Conservation (phyloP, 2,888 invertebrate genomes). For the Seira ritae region DNA sequence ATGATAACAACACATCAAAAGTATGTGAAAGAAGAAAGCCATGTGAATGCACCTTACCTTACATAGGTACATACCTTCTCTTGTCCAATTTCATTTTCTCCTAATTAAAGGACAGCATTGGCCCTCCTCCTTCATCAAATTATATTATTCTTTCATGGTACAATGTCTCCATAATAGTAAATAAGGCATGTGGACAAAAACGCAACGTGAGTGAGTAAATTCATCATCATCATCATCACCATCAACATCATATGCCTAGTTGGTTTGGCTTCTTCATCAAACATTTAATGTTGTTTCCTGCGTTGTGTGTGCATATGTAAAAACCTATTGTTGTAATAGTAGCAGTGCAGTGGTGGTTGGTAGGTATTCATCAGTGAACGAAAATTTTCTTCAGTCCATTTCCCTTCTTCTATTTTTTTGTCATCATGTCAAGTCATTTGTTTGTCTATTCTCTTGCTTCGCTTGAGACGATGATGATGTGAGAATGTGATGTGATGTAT, state of each 20-base stretch:
- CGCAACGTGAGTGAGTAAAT: slow-evolving; percentile 16
- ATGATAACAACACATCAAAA: neutral
- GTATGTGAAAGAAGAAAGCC: slow-evolving; percentile 23
- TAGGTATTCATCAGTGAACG: neutral
- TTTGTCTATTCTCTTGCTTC: slow-evolving; percentile 46
- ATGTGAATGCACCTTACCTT: slow-evolving; percentile 46
- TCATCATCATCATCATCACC: slow-evolving; percentile 55
- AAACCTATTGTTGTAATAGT: too few species aligned
- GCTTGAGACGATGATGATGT: slow-evolving; percentile 22
- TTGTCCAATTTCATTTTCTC: slow-evolving; percentile 57
- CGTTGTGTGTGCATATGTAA: slow-evolving; percentile 39
- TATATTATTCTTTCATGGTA: slow-evolving; percentile 66
- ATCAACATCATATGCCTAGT: slow-evolving; percentile 44
- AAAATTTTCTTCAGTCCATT: slow-evolving; percentile 68
- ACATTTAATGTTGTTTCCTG: slow-evolving; percentile 33
- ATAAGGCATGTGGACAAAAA: slow-evolving; percentile 13
- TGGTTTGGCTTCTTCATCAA: slow-evolving; percentile 23
- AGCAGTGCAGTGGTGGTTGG: too few species aligned
- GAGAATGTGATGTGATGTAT: slow-evolving; percentile 29
- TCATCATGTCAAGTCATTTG: slow-evolving; percentile 63
- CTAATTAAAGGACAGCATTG: slow-evolving; percentile 58
- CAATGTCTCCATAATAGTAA: slow-evolving; percentile 62
- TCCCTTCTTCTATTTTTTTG: slow-evolving; percentile 61
- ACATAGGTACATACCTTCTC: too few species aligned
- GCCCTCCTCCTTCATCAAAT: slow-evolving; percentile 69